Percentiles rank a stretch among this genome's conserved stretches.
Conservation (phyloP, 2,888 invertebrate species). For the Cheilosia impressa region DNA sequence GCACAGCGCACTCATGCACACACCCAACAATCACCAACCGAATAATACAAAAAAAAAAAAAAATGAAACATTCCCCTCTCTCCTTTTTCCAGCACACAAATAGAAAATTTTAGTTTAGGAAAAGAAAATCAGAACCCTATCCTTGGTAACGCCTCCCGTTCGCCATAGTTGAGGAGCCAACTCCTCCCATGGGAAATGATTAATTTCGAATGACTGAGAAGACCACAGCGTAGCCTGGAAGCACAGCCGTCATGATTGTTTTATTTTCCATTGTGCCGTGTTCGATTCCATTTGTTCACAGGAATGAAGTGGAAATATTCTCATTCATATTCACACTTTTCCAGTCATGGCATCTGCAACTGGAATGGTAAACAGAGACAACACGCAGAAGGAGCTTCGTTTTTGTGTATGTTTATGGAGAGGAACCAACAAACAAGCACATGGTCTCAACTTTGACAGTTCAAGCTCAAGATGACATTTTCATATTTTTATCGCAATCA, state of each 20-base stretch:
- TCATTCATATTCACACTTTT: not conserved
- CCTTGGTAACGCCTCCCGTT: slow-evolving; percentile 56
- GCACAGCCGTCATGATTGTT: not conserved
- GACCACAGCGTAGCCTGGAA: slow-evolving; percentile 31
- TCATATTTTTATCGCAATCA: slow-evolving; percentile 35
- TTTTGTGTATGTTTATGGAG: slow-evolving; percentile 4
- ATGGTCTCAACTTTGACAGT: slow-evolving; percentile 56
- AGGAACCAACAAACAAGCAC: slow-evolving; percentile 43
- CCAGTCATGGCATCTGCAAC: slow-evolving; percentile 58
- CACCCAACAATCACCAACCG: slow-evolving; percentile 1
- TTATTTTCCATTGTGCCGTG: slow-evolving; percentile 3
- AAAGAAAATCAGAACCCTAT: slow-evolving; percentile 46
- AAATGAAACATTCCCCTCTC: slow-evolving; percentile 43
- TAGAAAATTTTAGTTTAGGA: slow-evolving; percentile 63
- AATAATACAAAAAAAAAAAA: not conserved
- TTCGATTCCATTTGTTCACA: slow-evolving; percentile 32
- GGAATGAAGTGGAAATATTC: slow-evolving; percentile 14
- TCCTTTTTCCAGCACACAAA: slow-evolving; percentile 13
- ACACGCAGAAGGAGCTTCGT: not conserved
- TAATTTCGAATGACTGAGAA: slow-evolving; percentile 42
- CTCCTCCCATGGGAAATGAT: slow-evolving; percentile 68
- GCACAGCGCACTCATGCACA: slow-evolving; percentile 4
- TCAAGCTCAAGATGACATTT: slow-evolving; percentile 66
- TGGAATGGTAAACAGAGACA: slow-evolving; percentile 46
- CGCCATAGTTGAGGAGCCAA: slow-evolving; percentile 63